Percentiles rank a stretch among this genome's conserved stretches.
These are phyloP conservation scores for Malacosoma neustria DNA, from an alignment of 2,888 invertebrate genomes.

Conservation along the genomic window DNA sequence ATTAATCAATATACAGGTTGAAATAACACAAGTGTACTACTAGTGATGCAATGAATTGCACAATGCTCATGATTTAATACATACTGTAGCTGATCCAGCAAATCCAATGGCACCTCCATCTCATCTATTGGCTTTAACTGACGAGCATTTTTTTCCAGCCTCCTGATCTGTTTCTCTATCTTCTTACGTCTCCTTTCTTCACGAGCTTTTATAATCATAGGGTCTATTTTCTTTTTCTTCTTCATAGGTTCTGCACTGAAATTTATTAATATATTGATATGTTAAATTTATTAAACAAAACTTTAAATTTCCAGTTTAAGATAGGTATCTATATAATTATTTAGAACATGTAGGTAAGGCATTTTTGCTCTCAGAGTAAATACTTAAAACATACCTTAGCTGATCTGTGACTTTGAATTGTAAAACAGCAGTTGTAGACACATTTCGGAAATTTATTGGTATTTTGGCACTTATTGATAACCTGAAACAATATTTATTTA, in stretches of 20 bases:
- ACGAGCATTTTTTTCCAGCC: constrained; percentile 84
- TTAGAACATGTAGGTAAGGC: too few species aligned
- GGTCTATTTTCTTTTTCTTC: constrained; percentile 91
- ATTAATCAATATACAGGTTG: background rate
- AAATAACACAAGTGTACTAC: too few species aligned
- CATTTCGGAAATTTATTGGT: constrained; percentile 30
- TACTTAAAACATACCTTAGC: constrained; percentile 58
- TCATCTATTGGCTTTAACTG: constrained; percentile 95
- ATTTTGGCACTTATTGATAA: constrained; percentile 35
- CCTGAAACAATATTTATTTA: constrained; percentile 26
- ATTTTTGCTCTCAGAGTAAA: too few species aligned
- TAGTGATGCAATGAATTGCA: too few species aligned
- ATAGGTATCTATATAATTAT: too few species aligned
- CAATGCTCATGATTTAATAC: constrained; percentile 4
- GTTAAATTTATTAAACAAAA: background rate
- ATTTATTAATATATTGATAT: constrained; percentile 8
- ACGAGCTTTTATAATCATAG: constrained; percentile 83
- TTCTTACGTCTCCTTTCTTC: constrained; percentile 88
- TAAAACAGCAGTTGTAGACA: constrained; percentile 35
- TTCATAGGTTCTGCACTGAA: constrained; percentile 90
- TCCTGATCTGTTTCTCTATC: constrained; percentile 89
- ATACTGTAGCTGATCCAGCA: constrained; percentile 80
- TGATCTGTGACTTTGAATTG: constrained; percentile 56
- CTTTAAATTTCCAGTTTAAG: too few species aligned
- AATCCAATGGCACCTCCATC: constrained; percentile 80